Evolutionary conservation across 2,113 vertebrate species (phyloP).

Genomic region (Prinia subflava): DNA sequence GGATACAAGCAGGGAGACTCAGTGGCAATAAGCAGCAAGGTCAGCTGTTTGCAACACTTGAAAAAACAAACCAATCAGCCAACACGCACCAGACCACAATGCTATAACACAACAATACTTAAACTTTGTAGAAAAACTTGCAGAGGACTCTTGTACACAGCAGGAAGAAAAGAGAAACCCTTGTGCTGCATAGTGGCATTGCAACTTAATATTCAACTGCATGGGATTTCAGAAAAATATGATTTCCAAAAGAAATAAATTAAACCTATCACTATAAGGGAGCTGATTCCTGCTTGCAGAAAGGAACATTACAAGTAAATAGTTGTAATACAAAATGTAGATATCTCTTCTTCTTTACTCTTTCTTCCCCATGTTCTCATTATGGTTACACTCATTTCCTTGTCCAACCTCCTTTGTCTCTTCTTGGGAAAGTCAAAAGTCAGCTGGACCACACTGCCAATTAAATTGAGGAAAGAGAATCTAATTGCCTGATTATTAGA

Average conservation of each 20-base stretch:
- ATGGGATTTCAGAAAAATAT: background rate
- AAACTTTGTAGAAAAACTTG: background rate
- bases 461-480: constrained; percentile 7
- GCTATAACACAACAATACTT: background rate
- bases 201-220: background rate
- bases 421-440: constrained; percentile 8
- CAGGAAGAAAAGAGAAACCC: background rate
- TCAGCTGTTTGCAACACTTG: background rate
- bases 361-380: background rate
- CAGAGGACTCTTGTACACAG: background rate
- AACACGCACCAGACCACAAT: background rate
- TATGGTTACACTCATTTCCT: background rate
- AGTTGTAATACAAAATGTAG: background rate
- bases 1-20: background rate
- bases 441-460: background rate
- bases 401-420: background rate
- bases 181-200: background rate
- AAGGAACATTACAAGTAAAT: background rate
- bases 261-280: background rate
- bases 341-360: background rate
- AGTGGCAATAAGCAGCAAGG: background rate
- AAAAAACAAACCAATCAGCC: background rate
- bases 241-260: background rate
- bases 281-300: background rate
- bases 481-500: constrained; percentile 50